Evolutionary conservation across 53 echinoderm and acorn worm genomes (phyloP).

Genomic region (Hippasteria phrygiana): DNA sequence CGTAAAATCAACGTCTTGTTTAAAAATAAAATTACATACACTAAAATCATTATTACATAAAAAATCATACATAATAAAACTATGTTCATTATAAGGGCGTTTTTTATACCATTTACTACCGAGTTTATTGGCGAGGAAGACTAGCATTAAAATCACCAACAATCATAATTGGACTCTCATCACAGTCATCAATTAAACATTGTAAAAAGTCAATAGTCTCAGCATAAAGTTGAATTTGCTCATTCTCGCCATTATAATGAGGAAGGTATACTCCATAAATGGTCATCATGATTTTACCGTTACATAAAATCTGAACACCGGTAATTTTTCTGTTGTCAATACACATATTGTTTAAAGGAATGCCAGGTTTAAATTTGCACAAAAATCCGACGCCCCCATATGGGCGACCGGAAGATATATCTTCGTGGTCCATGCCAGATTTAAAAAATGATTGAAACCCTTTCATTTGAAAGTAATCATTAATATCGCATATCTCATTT

Average conservation of each 20-base stretch:
- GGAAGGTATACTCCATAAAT: conserved; percentile 43
- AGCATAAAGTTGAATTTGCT: conserved; percentile 41
- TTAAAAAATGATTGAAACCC: conserved; percentile 41
- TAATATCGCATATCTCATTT: neutral
- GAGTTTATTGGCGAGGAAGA: conserved; percentile 20
- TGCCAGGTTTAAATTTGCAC: neutral
- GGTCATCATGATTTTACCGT: conserved; percentile 43
- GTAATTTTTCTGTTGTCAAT: conserved; percentile 19
- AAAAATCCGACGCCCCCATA: conserved; percentile 40
- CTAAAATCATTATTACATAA: conserved; percentile 31
- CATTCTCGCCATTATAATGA: neutral
- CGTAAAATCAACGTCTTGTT: conserved; percentile 36
- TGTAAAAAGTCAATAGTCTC: conserved; percentile 27
- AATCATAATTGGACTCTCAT: conserved; percentile 34
- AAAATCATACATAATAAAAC: conserved; percentile 31
- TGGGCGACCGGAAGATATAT: conserved; percentile 22
- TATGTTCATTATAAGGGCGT: conserved; percentile 14
- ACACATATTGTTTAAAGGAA: conserved; percentile 10
- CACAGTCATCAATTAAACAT: conserved; percentile 39
- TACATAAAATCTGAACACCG: conserved; percentile 16
- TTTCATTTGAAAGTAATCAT: conserved; percentile 30
- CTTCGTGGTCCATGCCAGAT: conserved; percentile 20
- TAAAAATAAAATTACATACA: conserved; percentile 31
- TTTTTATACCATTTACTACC: conserved; percentile 21
- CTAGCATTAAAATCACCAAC: conserved; percentile 50